Evolutionary conservation across 1,140 invertebrate genomes (phyloP).

Genomic region (Lepidurus packardi): DNA sequence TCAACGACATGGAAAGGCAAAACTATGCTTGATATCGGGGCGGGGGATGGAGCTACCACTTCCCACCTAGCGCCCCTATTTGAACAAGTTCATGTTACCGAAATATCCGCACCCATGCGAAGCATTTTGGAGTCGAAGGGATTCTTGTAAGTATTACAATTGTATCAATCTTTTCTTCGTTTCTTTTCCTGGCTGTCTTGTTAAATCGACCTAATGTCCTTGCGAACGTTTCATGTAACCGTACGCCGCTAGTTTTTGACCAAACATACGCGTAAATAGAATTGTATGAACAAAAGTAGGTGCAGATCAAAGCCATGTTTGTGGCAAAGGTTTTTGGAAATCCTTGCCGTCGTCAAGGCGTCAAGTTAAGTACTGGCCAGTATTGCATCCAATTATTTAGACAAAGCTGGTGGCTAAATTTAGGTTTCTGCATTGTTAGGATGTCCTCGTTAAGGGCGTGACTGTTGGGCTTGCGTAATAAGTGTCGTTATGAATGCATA

Average conservation of each 20-base stretch:
- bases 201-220: not conserved
- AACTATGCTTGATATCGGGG: conserved; percentile 74
- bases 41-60: conserved; percentile 85
- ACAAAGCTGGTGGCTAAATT: not conserved
- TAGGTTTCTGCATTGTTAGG: not conserved
- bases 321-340: not conserved
- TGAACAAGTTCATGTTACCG: conserved; percentile 69
- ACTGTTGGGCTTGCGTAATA: not conserved
- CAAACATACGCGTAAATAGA: too few species aligned
- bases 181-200: not conserved
- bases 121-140: conserved; percentile 62
- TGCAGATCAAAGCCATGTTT: not conserved
- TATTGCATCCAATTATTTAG: conserved; percentile 5
- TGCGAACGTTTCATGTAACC: not conserved
- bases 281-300: too few species aligned
- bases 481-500: conserved; percentile 19
- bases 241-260: not conserved
- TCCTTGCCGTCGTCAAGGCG: not conserved
- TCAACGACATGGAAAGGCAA: conserved; percentile 43
- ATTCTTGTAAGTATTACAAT: conserved; percentile 58
- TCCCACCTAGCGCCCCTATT: conserved; percentile 65
- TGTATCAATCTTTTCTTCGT: not conserved
- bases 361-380: not conserved
- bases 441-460: conserved; percentile 1
- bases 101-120: conserved; percentile 77